phyloP scores from a whole-genome alignment of 35 echinoderm and acorn worm species.

The Amphiura filiformis region DNA sequence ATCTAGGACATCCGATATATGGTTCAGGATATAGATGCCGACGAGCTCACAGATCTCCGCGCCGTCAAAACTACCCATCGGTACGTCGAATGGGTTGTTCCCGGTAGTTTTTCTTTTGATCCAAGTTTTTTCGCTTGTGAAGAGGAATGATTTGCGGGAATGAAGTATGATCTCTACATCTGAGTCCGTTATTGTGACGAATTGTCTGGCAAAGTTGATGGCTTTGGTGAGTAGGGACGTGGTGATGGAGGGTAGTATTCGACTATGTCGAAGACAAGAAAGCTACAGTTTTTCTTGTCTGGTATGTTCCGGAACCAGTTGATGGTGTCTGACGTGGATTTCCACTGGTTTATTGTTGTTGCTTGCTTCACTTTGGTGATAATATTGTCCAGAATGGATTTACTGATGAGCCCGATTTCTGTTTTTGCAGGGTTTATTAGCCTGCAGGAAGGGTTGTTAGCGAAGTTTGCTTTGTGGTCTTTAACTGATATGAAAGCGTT shows the following conservation, averaged over 20 bases:
- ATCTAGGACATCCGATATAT: neutral
- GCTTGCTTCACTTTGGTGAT: no score
- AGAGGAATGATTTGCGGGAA: neutral
- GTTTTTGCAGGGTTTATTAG: conserved; percentile 18
- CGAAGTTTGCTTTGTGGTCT: conserved; percentile 30
- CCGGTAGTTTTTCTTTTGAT: neutral
- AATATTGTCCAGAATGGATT: neutral
- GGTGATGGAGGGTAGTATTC: conserved; percentile 22
- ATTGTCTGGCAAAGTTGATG: neutral
- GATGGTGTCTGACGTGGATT: neutral
- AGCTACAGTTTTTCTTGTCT: neutral
- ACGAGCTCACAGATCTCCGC: conserved; percentile 14
- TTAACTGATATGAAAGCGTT: neutral
- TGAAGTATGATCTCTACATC: conserved; percentile 3
- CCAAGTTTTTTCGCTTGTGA: neutral
- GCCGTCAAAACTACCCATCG: conserved; percentile 19
- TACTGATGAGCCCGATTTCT: neutral
- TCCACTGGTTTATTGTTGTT: conserved; percentile 19
- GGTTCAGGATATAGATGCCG: neutral
- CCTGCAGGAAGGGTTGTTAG: conserved; percentile 4
- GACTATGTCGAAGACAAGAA: conserved; percentile 19
- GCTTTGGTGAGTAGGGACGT: neutral
- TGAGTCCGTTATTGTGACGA: neutral
- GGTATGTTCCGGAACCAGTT: conserved; percentile 10
- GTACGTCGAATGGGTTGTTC: neutral